phyloP scores from a whole-genome alignment of 1,140 invertebrate species.

The Hirudo medicinalis region DNA sequence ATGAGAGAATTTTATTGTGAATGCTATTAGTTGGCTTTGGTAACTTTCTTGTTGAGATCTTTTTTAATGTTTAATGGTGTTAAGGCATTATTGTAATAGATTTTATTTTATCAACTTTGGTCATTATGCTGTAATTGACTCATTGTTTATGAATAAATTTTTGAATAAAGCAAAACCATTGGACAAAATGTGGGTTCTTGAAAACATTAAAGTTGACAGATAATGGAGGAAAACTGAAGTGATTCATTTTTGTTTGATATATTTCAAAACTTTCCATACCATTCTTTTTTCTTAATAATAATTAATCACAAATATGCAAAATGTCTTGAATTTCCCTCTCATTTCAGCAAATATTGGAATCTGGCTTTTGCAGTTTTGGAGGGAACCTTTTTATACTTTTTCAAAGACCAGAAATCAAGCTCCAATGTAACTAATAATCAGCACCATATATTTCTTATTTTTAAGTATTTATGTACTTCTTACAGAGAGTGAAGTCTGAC shows the following conservation, averaged over 20 bases:
- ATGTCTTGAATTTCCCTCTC: neutral
- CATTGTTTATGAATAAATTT: no score
- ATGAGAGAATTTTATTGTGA: no score
- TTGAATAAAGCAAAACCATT: no score
- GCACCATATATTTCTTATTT: no score
- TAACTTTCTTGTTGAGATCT: no score
- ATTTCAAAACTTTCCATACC: neutral
- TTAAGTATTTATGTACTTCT: no score
- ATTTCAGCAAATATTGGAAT: constrained; percentile 5
- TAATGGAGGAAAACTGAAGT: constrained; percentile 7
- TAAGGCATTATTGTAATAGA: no score
- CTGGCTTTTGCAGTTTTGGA: neutral
- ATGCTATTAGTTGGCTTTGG: no score
- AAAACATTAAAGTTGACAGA: neutral
- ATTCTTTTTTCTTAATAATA: neutral
- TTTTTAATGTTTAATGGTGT: no score
- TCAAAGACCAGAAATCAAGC: constrained; percentile 7
- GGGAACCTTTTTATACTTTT: neutral
- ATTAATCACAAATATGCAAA: neutral
- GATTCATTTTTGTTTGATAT: neutral
- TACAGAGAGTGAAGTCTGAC: no score
- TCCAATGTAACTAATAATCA: neutral
- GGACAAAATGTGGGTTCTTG: neutral
- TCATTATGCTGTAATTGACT: no score
- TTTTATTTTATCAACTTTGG: no score